A percentile compares a stretch with the other conserved stretches of the same genome.
These are phyloP conservation scores for Notiomystis cincta DNA, from an alignment of 2,113 vertebrate genomes.

Conservation along the genomic window DNA sequence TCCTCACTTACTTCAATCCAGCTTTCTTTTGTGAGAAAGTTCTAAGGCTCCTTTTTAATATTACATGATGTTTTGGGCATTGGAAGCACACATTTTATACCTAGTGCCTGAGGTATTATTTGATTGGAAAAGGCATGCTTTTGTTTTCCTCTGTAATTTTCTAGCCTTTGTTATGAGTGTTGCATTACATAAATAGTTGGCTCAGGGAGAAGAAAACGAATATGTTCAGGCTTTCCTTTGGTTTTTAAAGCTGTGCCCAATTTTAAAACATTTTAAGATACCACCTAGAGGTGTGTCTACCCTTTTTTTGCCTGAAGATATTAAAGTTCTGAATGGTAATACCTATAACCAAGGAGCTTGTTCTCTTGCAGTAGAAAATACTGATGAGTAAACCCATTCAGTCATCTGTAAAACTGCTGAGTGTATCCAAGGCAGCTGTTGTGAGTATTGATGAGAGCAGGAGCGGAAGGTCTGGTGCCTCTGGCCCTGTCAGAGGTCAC, in stretches of 20 bases:
- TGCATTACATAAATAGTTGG: slow-evolving; percentile 3
- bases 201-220: background rate
- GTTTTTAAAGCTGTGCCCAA: background rate
- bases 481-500: slow-evolving; percentile 34
- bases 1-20: slow-evolving; percentile 26
- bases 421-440: background rate
- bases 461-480: background rate
- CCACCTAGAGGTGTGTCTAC: background rate
- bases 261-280: slow-evolving; percentile 2
- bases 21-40: slow-evolving; percentile 10
- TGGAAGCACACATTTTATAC: background rate
- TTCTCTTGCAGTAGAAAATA: slow-evolving; percentile 8
- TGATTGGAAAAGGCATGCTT: slow-evolving; percentile 3
- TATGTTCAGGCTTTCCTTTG: background rate
- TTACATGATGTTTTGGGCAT: slow-evolving; percentile 6
- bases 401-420: background rate
- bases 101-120: slow-evolving; percentile 6
- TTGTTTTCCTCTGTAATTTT: slow-evolving; percentile 35
- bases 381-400: slow-evolving; percentile 12
- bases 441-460: slow-evolving; percentile 24
- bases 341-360: background rate
- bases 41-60: slow-evolving; percentile 36
- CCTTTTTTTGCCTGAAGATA: background rate
- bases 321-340: background rate
- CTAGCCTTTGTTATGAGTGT: background rate